Base-by-base conservation (phyloP, 2,888 invertebrate genomes). In the Scaeva pyrastri region DNA sequence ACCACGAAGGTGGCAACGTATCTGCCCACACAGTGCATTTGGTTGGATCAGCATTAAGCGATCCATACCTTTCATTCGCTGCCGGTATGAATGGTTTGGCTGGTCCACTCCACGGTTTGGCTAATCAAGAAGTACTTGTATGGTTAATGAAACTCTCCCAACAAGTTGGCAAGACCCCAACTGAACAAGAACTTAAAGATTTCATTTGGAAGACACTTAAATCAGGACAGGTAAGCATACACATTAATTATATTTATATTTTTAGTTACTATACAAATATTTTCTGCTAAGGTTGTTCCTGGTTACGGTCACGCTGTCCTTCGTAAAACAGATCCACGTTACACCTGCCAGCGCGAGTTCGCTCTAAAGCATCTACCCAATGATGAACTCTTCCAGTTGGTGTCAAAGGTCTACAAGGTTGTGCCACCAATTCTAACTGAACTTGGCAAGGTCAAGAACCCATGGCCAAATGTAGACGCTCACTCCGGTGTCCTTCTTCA, bases 121-220 rank as follows among this genome's bases (percentile, higher is more conserved):
- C 97, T 87, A 98, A 97, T 92, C 97, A 98, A 93, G 97, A 97
- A 94, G 98, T 98, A 80, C 94, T 99, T 83, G 94, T 98, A 14
- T 99, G 99, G 98, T 92, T 99, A 89, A 96, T 97, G 90, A 98
- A 98, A 92, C 93, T 99, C 41, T 96, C 96, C 88, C 94, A 96
- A 90, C 96, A 97, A 91, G 94, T 99, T 66, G 97, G 97, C 71
- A 96, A 96, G 89, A 96, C 95, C 90, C 96, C 97, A 88, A 95
- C 97, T 16, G 98, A 99, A 92, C 97, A 98, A 0, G 95, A 98
- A 90, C 94, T 99, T 74, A 98, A 97, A 93, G 98, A 99, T 70
- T 99, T 98, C 94, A 97, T 99, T 91, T 98, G 98, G 98, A 98
- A 98, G 93, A 99, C 98, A 1, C 93, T 97, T 73, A 97, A 97